These are phyloP conservation scores for Dendronephthya gigantea DNA, from an alignment of 64 coral and sea anemone genomes.

Conservation along the genomic window DNA sequence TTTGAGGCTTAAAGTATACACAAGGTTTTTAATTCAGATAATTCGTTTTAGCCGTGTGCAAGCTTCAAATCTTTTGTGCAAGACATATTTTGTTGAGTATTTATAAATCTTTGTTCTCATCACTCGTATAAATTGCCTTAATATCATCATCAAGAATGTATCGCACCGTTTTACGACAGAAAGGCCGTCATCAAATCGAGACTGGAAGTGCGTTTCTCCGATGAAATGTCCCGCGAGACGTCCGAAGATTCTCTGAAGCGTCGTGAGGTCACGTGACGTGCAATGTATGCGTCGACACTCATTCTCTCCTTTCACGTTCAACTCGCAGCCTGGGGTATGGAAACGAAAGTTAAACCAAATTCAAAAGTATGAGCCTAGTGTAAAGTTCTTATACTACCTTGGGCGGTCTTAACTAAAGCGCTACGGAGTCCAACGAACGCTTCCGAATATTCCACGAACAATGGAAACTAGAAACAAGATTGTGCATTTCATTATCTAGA, in stretches of 20 bases:
- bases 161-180: constrained; percentile 73
- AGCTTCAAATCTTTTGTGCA: no score
- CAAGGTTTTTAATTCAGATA: no score
- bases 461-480: constrained; percentile 64
- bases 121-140: no score
- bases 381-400: constrained; percentile 38
- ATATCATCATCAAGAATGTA: no score
- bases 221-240: constrained; percentile 85
- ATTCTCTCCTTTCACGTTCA: constrained; percentile 62
- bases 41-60: no score
- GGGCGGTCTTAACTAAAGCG: constrained; percentile 49
- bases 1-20: no score
- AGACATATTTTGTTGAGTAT: background rate
- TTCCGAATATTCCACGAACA: constrained; percentile 72
- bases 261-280: constrained; percentile 69
- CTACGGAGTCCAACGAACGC: constrained; percentile 55
- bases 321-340: constrained; percentile 39
- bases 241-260: constrained; percentile 69
- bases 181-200: constrained; percentile 88
- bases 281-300: constrained; percentile 83
- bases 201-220: constrained; percentile 88
- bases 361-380: background rate
- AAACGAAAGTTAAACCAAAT: background rate
- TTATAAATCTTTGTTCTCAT: background rate
- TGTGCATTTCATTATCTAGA: background rate